Evolutionary conservation across 2,888 invertebrate species (phyloP), one percentile per base, ranked within the genome.

Genomic region (Venustoraphidia nigricollis): DNA sequence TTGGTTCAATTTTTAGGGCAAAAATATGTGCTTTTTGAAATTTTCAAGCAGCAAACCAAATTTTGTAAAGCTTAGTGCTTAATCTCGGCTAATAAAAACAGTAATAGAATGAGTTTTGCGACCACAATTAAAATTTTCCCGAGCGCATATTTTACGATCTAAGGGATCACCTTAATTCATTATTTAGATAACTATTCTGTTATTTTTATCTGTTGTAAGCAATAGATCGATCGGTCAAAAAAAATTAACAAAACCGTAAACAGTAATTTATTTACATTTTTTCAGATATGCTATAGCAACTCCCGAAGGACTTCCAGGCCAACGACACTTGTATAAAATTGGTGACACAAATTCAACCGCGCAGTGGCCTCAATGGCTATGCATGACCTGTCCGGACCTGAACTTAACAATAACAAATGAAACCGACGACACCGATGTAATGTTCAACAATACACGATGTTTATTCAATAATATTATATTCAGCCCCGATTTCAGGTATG

Each of bases 281-380:
- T 62, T 9, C 68, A 87, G 87, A 51, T 93, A 89, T 66, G 86
- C 84, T 58, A 76, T 88, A 56, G 89, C 86, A 37, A 85, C 87
- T 8, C 81, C 81, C 2, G 81, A 83, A 55, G 80, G 79, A 44
- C 75, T 79, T 54, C 86, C 92, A 0, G 83, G 86, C 1, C 81
- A 84, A 60, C 73, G 88, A 2, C 93, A 93, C 65, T 68, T 93
- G 53, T 90, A 84, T 70, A 77, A 84, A 60, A 78, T 85, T 3
- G 70, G 70, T 50, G 68, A 71, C 51, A 63, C 64, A 39, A 65
- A 68, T 47, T 62, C 66, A 3, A 63, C 66, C 6, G 10, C 47
- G 11, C 27, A 27, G 6, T 27, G 27, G 27, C 63, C 65, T 44
- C 66, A 69, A 8, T 71, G 77, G 60, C 64, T 66, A 49, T 81